Base-by-base conservation (phyloP, 2,797 vertebrate species). In the Eulemur mongoz region DNA sequence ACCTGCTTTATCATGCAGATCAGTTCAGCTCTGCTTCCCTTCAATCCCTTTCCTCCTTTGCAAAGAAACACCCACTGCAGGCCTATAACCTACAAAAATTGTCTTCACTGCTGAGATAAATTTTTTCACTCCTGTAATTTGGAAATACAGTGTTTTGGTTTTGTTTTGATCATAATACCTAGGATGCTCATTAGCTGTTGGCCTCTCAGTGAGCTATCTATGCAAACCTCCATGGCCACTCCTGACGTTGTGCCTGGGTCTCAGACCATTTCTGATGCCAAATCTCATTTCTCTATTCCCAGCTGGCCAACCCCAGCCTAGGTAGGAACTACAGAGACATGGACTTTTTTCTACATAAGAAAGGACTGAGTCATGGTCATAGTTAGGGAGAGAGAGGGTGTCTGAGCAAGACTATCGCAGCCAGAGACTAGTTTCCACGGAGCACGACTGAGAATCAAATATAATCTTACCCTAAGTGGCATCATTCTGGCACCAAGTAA, bases 1-100 rank as follows among this genome's bases (percentile, higher is more conserved):
- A 67, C 59, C 23, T 72, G 79, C 75, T 95, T 97, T 91, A 78
- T 84, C 65, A 84, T 96, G 86, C 67, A 96, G 85, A 59, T 83
- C 15, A 59, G 52, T 65, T 95, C 38, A 45, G n/a, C 89, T 93
- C 43, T 57, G 72, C 35, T 78, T 93, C 87, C 43, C 79, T 90
- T 90, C 6, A 59, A 1, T 95, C 27, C 18, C 27, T 76, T 85
- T 67, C 11, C 8, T 86, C 75, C 20, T 93, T 89, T 65, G 78
- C 32, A 88, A 75, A 80, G 70, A 73, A 59, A n/a, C 32, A 38
- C 5, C 0, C 23, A 61, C 12, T 17, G 9, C 15, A 57, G 63
- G 61, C n/a, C 61, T 20, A 54, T 88, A 79, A 75, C 30, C 43
- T 91, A 94, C 67, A 92, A 73, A 96, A 80, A 61, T 48, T 72